Evolutionary conservation across 2,797 vertebrate species (phyloP), one percentile per base, ranked within the genome.

Genomic region (Pterois miles): DNA sequence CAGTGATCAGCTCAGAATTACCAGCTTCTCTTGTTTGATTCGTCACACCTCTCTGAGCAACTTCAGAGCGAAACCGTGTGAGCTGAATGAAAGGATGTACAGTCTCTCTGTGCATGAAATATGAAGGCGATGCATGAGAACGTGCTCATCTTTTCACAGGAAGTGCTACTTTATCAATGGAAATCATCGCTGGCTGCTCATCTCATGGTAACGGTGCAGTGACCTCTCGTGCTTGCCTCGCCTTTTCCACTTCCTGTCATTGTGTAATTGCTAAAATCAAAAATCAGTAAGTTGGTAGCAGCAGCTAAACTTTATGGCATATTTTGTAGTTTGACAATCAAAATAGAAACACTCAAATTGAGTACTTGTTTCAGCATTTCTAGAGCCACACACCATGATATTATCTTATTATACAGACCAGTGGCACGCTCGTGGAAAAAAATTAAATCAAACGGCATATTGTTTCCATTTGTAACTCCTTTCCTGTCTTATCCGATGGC

Each of bases 131-230:
- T 74, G 50, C 10, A 59, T 52, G 43, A 62, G 53, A 73, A 68
- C 36, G 66, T 82, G 64, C 83, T 87, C 52, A 34, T 84, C 58
- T 79, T 86, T 53, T 69, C 33, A 87, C 65, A 86, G 79, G 81
- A 88, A 86, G 14, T 54, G 57, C 53, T 62, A n/a, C 22, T 80
- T 60, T 86, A 86, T 88, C 71, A 25, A 8, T 71, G 36, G 79
- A 74, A 68, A 86, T 76, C 54, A 71, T 64, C 25, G 0, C 36
- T 57, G 29, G 10, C 29, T 83, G 71, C 60, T 85, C 66, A 11
- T 53, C 14, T 74, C 81, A 60, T 56, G 58, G 40, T 62, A 52
- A 53, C 23, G n/a, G 20, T 43, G 50, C 62, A 38, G 20, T 74
- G 57, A 70, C 74, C 69, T 65, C 23, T 43, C 34, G 1, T 38